Evolutionary conservation across 2,888 invertebrate genomes (phyloP), one percentile per base, ranked within the genome.

Genomic region (Tineola bisselliella): DNA sequence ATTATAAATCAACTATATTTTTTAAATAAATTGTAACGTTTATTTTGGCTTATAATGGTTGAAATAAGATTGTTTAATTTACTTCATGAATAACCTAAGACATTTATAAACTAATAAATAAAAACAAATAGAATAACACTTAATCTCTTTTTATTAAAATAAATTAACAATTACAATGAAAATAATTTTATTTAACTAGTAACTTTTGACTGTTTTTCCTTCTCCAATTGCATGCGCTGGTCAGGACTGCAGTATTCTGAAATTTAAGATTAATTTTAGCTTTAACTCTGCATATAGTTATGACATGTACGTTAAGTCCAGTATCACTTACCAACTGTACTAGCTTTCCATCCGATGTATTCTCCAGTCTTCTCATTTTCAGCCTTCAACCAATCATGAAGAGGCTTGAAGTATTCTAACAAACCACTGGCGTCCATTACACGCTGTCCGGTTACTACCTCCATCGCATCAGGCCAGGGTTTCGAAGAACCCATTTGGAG

Each of bases 381-480:
- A 10, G 81, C 73, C 68, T 87, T 83, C 43, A 94, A 74, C 92
- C 92, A 94, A 13, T 90, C 88, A 63, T 90, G 78, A 4, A 94
- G 70, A 0, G 93, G 93, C 62, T 89, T 84, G 74, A 94, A 94
- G 74, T 93, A 94, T 66, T 93, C 91, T 62, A 93, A 70, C 0
- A 94, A 77, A 0, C 92, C 91, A 52, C 88, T 86, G 11, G 92
- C 91, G 65, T 92, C 91, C 91, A 93, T 92, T 60, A 86, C 79
- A 69, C 91, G 73, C 63, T 89, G 87, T 0, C 93, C 93, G 0
- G 93, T 93, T 1, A 94, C 74, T 8, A 86, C 86, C 70, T 92
- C 89, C 90, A 96, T 90, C 1, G 93, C 93, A 61, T 94, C 93
- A 15, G 90, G 90, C 93, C 93, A 93, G 0, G 91, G 90, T 66